phyloP scores from a whole-genome alignment of 2,888 invertebrate genomes.

The Sesia bembeciformis region DNA sequence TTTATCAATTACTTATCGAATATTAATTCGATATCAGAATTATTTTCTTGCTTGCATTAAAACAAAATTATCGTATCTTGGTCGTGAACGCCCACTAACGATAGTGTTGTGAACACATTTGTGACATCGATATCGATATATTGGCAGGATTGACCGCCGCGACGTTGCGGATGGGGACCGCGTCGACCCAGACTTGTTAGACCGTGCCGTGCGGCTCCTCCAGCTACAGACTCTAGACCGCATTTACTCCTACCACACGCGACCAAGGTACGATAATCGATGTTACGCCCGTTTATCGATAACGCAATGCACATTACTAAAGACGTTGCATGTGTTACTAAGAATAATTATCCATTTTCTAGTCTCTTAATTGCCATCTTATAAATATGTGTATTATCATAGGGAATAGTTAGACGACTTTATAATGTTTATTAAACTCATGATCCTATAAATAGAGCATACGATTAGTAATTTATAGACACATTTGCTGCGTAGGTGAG shows the following conservation, averaged over 20 bases:
- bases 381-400: too few relatives aligned
- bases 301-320: neutral
- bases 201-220: slow-evolving; percentile 71
- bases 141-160: slow-evolving; percentile 72
- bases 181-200: slow-evolving; percentile 68
- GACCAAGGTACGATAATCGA: slow-evolving; percentile 71
- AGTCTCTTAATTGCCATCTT: too few relatives aligned
- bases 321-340: too few relatives aligned
- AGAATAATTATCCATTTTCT: too few relatives aligned
- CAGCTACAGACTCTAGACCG: slow-evolving; percentile 74
- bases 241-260: slow-evolving; percentile 74
- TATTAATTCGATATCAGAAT: neutral
- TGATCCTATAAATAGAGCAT: too few relatives aligned
- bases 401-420: too few relatives aligned
- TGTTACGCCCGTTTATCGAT: slow-evolving; percentile 1
- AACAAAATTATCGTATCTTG: slow-evolving; percentile 41
- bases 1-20: neutral
- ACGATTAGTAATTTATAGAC: too few relatives aligned
- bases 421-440: too few relatives aligned
- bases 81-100: slow-evolving; percentile 24
- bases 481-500: too few relatives aligned
- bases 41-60: slow-evolving; percentile 6
- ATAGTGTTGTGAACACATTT: slow-evolving; percentile 38
- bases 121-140: slow-evolving; percentile 60
- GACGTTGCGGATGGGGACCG: slow-evolving; percentile 55